phyloP scores from a whole-genome alignment of 2,797 vertebrate species.

The Phrynocephalus vlangalii region DNA sequence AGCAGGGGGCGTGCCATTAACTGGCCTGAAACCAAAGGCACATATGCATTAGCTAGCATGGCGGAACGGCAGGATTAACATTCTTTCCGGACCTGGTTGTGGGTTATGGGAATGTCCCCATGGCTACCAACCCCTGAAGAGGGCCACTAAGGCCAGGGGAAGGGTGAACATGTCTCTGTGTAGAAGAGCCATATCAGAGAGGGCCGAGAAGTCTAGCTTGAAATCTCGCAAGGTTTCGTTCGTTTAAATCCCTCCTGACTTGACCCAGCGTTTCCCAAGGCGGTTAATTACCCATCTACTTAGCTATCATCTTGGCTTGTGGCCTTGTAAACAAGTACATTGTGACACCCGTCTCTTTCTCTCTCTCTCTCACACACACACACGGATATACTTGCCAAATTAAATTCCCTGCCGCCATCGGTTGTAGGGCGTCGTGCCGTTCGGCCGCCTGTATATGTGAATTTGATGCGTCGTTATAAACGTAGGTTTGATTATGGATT shows the following conservation, averaged over 20 bases:
- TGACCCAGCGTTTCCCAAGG: neutral
- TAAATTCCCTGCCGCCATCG: too few species aligned
- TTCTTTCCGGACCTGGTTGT: too few species aligned
- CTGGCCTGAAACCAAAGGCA: too few species aligned
- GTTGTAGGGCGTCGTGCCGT: neutral
- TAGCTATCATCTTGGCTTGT: neutral
- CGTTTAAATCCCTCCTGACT: neutral
- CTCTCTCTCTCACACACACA: too few species aligned
- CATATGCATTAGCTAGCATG: too few species aligned
- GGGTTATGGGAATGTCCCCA: too few species aligned
- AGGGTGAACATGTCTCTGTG: neutral
- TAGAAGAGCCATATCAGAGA: neutral
- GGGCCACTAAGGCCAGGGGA: neutral
- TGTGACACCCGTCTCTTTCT: neutral
- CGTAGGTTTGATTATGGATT: too few species aligned
- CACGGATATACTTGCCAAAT: neutral
- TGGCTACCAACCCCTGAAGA: too few species aligned
- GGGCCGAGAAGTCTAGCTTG: neutral
- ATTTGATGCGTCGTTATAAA: neutral
- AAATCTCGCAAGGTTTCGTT: neutral
- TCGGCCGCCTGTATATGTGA: accelerated
- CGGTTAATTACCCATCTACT: neutral
- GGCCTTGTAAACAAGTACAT: conserved; percentile 38
- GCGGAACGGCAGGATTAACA: too few species aligned
- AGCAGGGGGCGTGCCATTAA: too few species aligned